phyloP scores from a whole-genome alignment of 2,113 vertebrate species.

The Tetrax tetrax region DNA sequence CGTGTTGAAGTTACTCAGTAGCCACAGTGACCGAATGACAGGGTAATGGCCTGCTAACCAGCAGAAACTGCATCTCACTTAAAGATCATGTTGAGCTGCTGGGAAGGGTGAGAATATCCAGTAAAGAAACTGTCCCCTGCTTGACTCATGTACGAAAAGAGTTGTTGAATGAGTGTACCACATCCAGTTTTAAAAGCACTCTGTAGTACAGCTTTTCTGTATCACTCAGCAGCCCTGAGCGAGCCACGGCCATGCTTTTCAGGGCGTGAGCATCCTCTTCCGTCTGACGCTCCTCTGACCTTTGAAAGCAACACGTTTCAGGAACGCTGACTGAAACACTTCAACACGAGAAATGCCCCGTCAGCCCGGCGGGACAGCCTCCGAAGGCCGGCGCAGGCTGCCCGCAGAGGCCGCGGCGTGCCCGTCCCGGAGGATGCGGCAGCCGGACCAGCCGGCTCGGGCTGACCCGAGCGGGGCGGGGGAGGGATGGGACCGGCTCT shows the following conservation, averaged over 20 bases:
- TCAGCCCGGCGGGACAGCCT: too few relatives aligned
- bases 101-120: not conserved
- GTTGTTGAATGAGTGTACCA: not conserved
- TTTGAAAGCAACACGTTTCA: not conserved
- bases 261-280: not conserved
- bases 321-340: not conserved
- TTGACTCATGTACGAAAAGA: not conserved
- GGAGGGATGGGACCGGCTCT: not conserved
- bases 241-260: not conserved
- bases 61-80: not conserved
- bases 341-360: not conserved
- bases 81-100: not conserved
- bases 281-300: not conserved
- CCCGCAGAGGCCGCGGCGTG: not conserved
- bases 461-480: rapidly evolving
- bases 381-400: not conserved
- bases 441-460: rapidly evolving
- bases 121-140: not conserved
- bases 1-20: not conserved
- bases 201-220: not conserved
- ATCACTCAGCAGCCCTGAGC: not conserved
- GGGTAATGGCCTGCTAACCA: not conserved
- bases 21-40: not conserved
- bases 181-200: not conserved
- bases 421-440: rapidly evolving